These are phyloP conservation scores for Stichopus horrens DNA, from an alignment of 53 echinoderm and acorn worm species.

Conservation along the genomic window DNA sequence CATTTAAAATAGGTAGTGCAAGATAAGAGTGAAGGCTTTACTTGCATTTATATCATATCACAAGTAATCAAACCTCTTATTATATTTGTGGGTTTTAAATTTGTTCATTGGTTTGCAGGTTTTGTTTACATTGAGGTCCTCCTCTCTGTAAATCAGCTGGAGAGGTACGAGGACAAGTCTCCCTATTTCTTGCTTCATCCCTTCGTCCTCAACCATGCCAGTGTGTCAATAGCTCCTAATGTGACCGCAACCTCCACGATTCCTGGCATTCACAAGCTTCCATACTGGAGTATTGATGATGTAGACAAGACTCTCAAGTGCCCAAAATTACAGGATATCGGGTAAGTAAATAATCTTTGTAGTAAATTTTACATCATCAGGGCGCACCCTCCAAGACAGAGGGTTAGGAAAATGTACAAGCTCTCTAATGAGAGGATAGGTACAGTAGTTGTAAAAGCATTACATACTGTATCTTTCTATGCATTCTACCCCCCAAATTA, in stretches of 20 bases:
- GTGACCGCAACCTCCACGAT: slow-evolving; percentile 55
- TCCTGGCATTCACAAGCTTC: slow-evolving; percentile 63
- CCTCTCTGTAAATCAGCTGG: slow-evolving; percentile 67
- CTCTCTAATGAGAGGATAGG: too few species aligned
- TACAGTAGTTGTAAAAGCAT: too few species aligned
- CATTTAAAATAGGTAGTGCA: too few species aligned
- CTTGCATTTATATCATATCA: too few species aligned
- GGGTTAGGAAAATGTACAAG: too few species aligned
- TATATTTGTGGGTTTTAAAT: too few species aligned
- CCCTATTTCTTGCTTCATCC: slow-evolving; percentile 92
- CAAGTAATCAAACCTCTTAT: too few species aligned
- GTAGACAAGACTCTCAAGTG: slow-evolving; percentile 67
- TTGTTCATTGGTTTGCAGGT: not conserved
- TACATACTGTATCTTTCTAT: too few species aligned
- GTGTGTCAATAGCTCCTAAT: slow-evolving; percentile 51
- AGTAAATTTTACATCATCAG: too few species aligned
- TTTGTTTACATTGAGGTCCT: slow-evolving; percentile 66
- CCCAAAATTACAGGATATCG: slow-evolving; percentile 72
- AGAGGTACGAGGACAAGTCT: slow-evolving; percentile 41
- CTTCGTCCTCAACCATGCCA: slow-evolving; percentile 68
- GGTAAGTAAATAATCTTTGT: slow-evolving; percentile 49
- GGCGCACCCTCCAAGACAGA: too few species aligned
- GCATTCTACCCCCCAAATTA: too few species aligned
- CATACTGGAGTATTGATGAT: slow-evolving; percentile 64
- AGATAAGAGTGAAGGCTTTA: too few species aligned